A percentile compares a stretch with the other conserved stretches of the same genome.
Evolutionary conservation across 1,140 invertebrate species (phyloP).

Genomic region (Ceratosolen solmsi): DNA sequence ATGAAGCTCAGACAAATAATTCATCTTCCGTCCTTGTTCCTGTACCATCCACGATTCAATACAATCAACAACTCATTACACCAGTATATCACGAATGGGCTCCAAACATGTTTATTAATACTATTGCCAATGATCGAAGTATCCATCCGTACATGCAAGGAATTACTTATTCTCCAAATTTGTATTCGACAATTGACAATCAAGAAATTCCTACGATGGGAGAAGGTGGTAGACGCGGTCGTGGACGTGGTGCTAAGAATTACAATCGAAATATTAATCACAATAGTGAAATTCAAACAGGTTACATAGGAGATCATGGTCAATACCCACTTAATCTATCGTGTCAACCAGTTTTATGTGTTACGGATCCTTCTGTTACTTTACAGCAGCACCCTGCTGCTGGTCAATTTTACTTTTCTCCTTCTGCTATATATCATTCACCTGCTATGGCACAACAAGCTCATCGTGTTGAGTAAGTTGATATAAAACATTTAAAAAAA

Average conservation of each 20-base stretch:
- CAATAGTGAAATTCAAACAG: constrained; percentile 60
- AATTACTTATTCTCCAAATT: constrained; percentile 54
- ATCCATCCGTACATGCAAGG: constrained; percentile 55
- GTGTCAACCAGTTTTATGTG: constrained; percentile 50
- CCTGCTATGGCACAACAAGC: constrained; percentile 58
- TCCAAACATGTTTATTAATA: constrained; percentile 56
- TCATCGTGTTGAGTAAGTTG: constrained; percentile 53
- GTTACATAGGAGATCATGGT: constrained; percentile 58
- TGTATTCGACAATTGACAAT: constrained; percentile 56
- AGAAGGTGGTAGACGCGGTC: constrained; percentile 57
- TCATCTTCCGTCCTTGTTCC: constrained; percentile 50
- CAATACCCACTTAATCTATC: constrained; percentile 57
- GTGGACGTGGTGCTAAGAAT: constrained; percentile 57
- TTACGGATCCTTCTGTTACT: constrained; percentile 54
- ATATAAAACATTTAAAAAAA: constrained; percentile 42
- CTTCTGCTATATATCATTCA: constrained; percentile 54
- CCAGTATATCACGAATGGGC: constrained; percentile 58
- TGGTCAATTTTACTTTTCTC: constrained; percentile 56
- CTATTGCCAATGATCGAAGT: constrained; percentile 56
- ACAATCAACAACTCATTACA: constrained; percentile 55
- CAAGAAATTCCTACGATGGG: constrained; percentile 58
- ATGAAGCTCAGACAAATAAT: constrained; percentile 29
- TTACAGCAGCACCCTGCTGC: constrained; percentile 59
- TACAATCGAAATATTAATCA: constrained; percentile 61
- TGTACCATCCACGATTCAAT: constrained; percentile 55